These are phyloP conservation scores for Cebus imitator DNA, from an alignment of 2,113 vertebrate genomes.

Conservation along the genomic window DNA sequence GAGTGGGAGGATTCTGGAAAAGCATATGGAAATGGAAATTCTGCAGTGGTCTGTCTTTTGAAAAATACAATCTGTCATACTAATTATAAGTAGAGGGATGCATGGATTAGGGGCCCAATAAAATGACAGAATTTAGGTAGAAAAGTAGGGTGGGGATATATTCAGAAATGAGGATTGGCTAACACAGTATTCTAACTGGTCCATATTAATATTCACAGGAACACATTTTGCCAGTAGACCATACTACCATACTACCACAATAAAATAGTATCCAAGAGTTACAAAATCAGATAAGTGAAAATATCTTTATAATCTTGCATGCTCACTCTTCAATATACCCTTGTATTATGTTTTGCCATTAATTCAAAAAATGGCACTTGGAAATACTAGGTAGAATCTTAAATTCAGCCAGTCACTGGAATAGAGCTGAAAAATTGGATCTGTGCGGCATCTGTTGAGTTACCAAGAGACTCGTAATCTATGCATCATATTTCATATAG, in stretches of 20 bases:
- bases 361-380: neutral
- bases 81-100: neutral
- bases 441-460: neutral
- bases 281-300: neutral
- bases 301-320: neutral
- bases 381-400: neutral
- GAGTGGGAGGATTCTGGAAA: neutral
- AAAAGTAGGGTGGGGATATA: neutral
- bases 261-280: neutral
- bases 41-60: neutral
- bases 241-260: neutral
- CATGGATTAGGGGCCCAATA: neutral
- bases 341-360: neutral
- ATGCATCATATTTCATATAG: neutral
- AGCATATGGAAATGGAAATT: neutral
- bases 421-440: neutral
- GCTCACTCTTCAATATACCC: neutral
- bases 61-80: neutral
- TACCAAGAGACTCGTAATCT: neutral
- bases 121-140: neutral
- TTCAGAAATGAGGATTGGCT: neutral
- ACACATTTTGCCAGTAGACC: neutral
- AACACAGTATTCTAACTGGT: neutral
- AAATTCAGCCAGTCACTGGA: neutral
- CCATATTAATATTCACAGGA: neutral